Conservation (phyloP, 2,797 vertebrate species). For the Parauchenoglanis punctatus region DNA sequence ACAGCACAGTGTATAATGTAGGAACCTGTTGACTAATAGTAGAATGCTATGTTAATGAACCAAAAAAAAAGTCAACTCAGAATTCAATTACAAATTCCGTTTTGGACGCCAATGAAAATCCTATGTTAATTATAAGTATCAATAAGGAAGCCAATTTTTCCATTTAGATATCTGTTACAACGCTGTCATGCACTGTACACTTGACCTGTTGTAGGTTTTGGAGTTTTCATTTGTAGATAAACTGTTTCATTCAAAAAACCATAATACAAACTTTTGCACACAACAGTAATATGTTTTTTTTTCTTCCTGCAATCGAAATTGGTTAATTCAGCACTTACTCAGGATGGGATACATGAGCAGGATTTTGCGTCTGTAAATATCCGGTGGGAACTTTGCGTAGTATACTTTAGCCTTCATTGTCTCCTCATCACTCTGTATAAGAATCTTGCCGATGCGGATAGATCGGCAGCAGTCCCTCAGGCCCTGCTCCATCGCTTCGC, state of each 20-base stretch:
- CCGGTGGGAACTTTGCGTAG: slow-evolving; percentile 96
- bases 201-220: neutral
- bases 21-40: neutral
- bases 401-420: slow-evolving; percentile 97
- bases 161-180: neutral
- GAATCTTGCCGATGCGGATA: slow-evolving; percentile 96
- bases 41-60: neutral
- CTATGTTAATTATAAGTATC: neutral
- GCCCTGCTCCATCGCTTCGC: slow-evolving; percentile 97
- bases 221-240: neutral
- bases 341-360: slow-evolving; percentile 97
- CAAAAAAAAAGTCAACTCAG: neutral
- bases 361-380: slow-evolving; percentile 93
- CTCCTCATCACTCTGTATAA: slow-evolving; percentile 97
- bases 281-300: neutral
- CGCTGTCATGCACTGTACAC: neutral
- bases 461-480: slow-evolving; percentile 92
- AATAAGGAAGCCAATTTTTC: neutral
- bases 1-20: neutral
- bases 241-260: neutral
- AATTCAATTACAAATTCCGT: neutral
- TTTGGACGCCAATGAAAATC: neutral
- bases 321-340: slow-evolving; percentile 80
- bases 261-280: neutral
- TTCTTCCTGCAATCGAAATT: neutral